Evolutionary conservation across 2,797 vertebrate species (phyloP).

Genomic region (Trachurus trachurus): DNA sequence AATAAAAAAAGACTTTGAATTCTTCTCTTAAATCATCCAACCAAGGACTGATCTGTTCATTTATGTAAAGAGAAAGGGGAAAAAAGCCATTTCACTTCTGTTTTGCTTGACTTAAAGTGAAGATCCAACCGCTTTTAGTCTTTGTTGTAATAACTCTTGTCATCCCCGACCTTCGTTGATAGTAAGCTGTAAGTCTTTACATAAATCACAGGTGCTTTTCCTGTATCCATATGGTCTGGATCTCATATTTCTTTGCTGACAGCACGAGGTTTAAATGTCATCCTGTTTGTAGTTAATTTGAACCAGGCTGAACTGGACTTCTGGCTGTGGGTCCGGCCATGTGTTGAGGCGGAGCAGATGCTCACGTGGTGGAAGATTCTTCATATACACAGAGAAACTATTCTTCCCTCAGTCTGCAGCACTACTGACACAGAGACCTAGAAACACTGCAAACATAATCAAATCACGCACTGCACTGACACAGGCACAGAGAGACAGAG

Average conservation of each 20-base stretch:
- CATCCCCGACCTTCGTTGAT: neutral
- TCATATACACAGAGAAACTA: slow-evolving; percentile 66
- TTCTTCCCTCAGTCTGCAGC: slow-evolving; percentile 67
- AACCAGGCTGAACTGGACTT: slow-evolving; percentile 50
- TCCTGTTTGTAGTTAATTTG: slow-evolving; percentile 53
- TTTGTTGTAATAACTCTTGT: slow-evolving; percentile 4
- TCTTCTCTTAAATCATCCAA: neutral
- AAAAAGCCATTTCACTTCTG: neutral
- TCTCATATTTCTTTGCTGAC: slow-evolving; percentile 39
- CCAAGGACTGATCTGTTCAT: neutral
- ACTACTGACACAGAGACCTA: slow-evolving; percentile 85
- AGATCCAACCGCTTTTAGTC: slow-evolving; percentile 1
- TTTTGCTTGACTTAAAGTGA: neutral
- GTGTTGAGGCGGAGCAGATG: slow-evolving; percentile 36
- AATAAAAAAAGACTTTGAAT: neutral
- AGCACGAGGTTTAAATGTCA: slow-evolving; percentile 39
- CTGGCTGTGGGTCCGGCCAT: slow-evolving; percentile 22
- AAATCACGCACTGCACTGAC: slow-evolving; percentile 61
- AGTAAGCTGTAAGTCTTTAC: neutral
- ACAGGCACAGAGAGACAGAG: slow-evolving; percentile 30
- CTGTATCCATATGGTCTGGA: slow-evolving; percentile 28
- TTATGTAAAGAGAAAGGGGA: neutral
- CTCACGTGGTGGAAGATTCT: slow-evolving; percentile 49
- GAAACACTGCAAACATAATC: slow-evolving; percentile 77
- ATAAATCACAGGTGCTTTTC: slow-evolving; percentile 51